Evolutionary conservation across 1,140 invertebrate genomes (phyloP).

Genomic region (Magallana angulata): DNA sequence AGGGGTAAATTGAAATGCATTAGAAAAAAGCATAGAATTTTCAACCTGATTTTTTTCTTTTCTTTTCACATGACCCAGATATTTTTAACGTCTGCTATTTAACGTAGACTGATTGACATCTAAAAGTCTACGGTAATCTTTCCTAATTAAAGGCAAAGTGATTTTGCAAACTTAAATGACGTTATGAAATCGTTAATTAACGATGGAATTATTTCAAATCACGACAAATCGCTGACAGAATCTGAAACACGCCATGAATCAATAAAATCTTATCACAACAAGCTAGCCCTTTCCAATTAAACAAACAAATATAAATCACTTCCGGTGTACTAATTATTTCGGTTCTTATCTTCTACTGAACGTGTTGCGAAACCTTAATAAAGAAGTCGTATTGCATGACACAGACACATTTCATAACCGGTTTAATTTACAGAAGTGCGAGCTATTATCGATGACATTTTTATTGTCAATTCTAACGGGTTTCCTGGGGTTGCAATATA

Average conservation of each 20-base stretch:
- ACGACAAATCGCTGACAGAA: not conserved
- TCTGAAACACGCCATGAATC: not conserved
- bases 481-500: too few species aligned
- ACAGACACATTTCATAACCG: not conserved
- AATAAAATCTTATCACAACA: not conserved
- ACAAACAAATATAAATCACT: not conserved
- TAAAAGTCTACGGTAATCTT: too few species aligned
- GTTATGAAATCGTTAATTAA: slow-evolving; percentile 2
- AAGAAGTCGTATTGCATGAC: not conserved
- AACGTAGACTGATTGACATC: too few species aligned
- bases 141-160: not conserved
- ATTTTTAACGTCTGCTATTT: too few species aligned
- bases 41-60: too few species aligned
- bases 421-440: not conserved
- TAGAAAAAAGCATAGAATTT: too few species aligned
- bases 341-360: not conserved
- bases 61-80: too few species aligned
- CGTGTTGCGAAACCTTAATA: not conserved
- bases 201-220: not conserved
- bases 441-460: not conserved
- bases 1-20: too few species aligned
- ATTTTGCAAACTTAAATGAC: slow-evolving; percentile 1
- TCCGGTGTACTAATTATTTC: not conserved
- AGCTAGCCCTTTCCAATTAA: not conserved
- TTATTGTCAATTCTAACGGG: not conserved